Conservation (phyloP, 2,113 vertebrate genomes). For the Smithornis capensis region DNA sequence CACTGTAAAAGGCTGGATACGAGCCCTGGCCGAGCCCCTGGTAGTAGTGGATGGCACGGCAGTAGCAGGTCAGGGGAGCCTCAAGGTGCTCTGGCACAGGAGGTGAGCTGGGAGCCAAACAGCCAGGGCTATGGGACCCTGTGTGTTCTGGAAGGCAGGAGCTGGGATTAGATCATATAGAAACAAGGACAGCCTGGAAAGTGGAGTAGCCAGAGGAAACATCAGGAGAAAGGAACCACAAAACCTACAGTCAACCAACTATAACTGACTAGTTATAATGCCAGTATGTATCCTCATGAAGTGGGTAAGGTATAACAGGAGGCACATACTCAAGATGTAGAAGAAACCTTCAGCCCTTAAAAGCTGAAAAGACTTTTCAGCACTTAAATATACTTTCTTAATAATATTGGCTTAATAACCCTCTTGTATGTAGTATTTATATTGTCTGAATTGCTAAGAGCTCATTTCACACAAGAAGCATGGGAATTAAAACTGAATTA, state of each 20-base stretch:
- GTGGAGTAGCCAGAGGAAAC: neutral
- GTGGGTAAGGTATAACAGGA: neutral
- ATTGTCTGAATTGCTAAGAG: neutral
- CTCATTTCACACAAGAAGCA: neutral
- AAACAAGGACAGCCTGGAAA: neutral
- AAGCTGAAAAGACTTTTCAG: neutral
- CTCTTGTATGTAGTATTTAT: neutral
- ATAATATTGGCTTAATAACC: neutral
- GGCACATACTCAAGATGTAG: neutral
- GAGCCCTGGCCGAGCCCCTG: rapidly evolving
- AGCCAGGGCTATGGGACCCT: rapidly evolving
- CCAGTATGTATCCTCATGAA: neutral
- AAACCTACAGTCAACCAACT: neutral
- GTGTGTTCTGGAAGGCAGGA: neutral
- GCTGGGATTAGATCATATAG: rapidly evolving
- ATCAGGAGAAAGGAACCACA: neutral
- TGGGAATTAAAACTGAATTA: neutral
- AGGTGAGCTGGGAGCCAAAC: neutral
- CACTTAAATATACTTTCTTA: neutral
- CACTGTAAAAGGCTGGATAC: neutral
- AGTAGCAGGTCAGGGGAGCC: neutral
- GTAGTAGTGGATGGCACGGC: neutral
- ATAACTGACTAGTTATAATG: neutral
- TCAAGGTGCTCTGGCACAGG: neutral
- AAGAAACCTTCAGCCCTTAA: neutral